A percentile compares a stretch with the other conserved stretches of the same genome.
Conservation (phyloP, 2,888 invertebrate species). For the Bellardia bayeri region DNA sequence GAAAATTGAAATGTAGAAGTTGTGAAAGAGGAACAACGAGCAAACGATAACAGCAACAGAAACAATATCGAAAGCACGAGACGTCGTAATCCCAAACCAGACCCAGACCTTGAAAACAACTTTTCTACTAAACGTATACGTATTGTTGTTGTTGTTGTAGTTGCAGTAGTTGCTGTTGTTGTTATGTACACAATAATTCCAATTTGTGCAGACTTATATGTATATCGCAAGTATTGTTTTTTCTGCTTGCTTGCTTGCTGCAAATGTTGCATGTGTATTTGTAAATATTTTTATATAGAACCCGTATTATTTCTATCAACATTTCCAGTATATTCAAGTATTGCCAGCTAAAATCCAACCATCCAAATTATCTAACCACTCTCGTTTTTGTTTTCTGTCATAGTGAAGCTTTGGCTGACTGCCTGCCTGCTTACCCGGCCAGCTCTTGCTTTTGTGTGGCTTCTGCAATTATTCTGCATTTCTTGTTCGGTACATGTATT, state of each 20-base stretch:
- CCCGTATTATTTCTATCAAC: slow-evolving; percentile 61
- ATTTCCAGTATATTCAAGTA: slow-evolving; percentile 24
- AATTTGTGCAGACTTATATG: slow-evolving; percentile 52
- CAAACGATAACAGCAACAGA: slow-evolving; percentile 11
- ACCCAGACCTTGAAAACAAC: slow-evolving; percentile 82
- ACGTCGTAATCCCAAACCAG: slow-evolving; percentile 72
- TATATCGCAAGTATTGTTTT: slow-evolving; percentile 1
- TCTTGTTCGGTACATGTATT: slow-evolving; percentile 29
- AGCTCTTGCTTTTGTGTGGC: slow-evolving; percentile 67
- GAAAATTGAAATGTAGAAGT: slow-evolving; percentile 43
- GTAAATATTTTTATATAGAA: slow-evolving; percentile 55
- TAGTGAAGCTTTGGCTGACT: slow-evolving; percentile 46
- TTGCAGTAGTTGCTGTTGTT: slow-evolving; percentile 10
- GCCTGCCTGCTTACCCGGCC: slow-evolving; percentile 15
- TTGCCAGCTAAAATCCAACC: slow-evolving; percentile 27
- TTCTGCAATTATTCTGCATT: slow-evolving; percentile 71
- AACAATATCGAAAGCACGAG: slow-evolving; percentile 40
- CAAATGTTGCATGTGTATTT: slow-evolving; percentile 48
- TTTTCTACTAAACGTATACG: slow-evolving; percentile 70
- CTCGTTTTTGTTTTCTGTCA: slow-evolving; percentile 73
- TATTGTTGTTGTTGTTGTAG: slow-evolving; percentile 7
- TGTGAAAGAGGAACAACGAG: slow-evolving; percentile 34
- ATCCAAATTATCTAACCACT: slow-evolving; percentile 69
- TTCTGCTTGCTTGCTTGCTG: slow-evolving; percentile 24
- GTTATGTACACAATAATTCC: slow-evolving; percentile 45